These are phyloP conservation scores for Grantiella picta DNA, from an alignment of 2,113 vertebrate species.

Conservation along the genomic window DNA sequence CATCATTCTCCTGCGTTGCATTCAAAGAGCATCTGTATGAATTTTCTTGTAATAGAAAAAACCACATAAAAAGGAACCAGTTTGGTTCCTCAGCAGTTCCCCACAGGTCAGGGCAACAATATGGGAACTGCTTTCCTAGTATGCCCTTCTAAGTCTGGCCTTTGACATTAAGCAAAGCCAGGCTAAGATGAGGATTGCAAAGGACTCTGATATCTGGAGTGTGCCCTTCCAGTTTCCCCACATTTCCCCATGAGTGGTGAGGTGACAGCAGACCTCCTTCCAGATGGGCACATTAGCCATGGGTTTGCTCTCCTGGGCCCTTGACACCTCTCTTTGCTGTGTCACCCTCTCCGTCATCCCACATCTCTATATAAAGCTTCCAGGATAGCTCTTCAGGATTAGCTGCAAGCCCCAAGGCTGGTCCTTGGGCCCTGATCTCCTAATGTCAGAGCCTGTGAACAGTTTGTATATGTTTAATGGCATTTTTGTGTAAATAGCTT, in stretches of 20 bases:
- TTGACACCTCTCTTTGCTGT: not conserved
- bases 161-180: not conserved
- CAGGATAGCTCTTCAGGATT: conserved; percentile 27
- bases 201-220: not conserved
- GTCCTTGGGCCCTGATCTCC: conserved; percentile 9
- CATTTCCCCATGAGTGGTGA: not conserved
- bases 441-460: conserved; percentile 43
- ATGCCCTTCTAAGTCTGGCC: not conserved
- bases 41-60: not conserved
- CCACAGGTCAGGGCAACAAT: not conserved
- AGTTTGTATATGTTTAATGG: conserved; percentile 46
- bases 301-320: not conserved
- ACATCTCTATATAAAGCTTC: not conserved
- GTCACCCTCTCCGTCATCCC: not conserved
- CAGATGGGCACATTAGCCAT: not conserved
- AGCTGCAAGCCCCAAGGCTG: conserved; percentile 32
- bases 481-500: conserved; percentile 52
- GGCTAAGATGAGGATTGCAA: not conserved
- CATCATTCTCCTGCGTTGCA: not conserved
- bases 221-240: not conserved
- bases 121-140: not conserved
- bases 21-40: not conserved
- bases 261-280: not conserved
- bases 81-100: not conserved
- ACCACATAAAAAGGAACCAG: not conserved